These are phyloP conservation scores for Catocala fraxini DNA, from an alignment of 2,888 invertebrate genomes.

Conservation along the genomic window DNA sequence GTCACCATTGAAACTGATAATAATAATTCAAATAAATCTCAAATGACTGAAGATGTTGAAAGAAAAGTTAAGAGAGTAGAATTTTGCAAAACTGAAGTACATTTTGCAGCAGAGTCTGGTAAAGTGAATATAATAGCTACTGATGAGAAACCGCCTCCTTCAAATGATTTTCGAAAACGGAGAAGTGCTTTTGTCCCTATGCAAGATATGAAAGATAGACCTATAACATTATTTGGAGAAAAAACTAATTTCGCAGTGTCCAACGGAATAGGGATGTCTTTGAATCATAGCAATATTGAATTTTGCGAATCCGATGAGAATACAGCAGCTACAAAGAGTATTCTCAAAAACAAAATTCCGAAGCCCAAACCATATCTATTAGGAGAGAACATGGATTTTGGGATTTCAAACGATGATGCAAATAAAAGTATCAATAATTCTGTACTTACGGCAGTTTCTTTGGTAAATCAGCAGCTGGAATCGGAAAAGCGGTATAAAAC, in stretches of 20 bases:
- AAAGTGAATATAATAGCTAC: constrained; percentile 95
- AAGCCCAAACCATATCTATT: constrained; percentile 92
- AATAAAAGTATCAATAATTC: constrained; percentile 52
- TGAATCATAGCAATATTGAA: constrained; percentile 57
- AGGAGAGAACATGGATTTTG: constrained; percentile 89
- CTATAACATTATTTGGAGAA: constrained; percentile 90
- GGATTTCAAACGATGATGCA: constrained; percentile 57
- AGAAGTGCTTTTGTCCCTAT: constrained; percentile 86
- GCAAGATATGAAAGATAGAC: constrained; percentile 78
- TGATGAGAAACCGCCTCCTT: constrained; percentile 95
- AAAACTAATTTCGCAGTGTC: constrained; percentile 61
- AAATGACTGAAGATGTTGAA: constrained; percentile 70
- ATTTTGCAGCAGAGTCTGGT: constrained; percentile 95
- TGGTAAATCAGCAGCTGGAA: constrained; percentile 77
- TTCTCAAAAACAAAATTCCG: constrained; percentile 91
- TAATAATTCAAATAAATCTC: constrained; percentile 59
- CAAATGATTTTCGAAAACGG: constrained; percentile 92
- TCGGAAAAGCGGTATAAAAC: constrained; percentile 60
- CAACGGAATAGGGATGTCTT: constrained; percentile 50
- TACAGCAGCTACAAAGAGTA: constrained; percentile 89
- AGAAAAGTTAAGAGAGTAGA: constrained; percentile 92
- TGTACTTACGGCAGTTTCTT: constrained; percentile 69
- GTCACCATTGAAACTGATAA: constrained; percentile 68
- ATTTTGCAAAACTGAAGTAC: constrained; percentile 96
- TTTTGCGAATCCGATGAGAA: constrained; percentile 81